A percentile compares a stretch with the other conserved stretches of the same genome.
Evolutionary conservation across 2,888 invertebrate genomes (phyloP).

Genomic region (Drosophila trichaetosa): DNA sequence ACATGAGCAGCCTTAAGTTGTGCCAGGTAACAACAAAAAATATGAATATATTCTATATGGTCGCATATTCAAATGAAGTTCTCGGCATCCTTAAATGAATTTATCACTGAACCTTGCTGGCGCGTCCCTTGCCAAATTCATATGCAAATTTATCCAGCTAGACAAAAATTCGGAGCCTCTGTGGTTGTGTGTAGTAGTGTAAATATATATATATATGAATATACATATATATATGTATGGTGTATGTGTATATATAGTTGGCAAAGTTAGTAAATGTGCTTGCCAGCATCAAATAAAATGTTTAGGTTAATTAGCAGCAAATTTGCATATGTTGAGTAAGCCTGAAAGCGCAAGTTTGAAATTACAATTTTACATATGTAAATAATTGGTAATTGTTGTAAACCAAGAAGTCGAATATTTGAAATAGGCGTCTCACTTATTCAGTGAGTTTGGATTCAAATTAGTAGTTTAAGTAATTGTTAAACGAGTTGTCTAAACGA

Average conservation of each 20-base stretch:
- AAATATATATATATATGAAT: background rate
- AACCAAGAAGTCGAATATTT: background rate
- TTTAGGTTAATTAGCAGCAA: slow-evolving; percentile 67
- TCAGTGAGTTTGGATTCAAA: background rate
- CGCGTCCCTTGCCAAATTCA: slow-evolving; percentile 43
- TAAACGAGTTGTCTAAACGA: background rate
- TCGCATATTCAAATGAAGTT: slow-evolving; percentile 62
- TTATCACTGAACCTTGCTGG: slow-evolving; percentile 61
- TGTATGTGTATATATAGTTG: background rate
- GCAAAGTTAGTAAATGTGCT: slow-evolving; percentile 26
- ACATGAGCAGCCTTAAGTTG: slow-evolving; percentile 11
- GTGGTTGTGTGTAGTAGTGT: background rate
- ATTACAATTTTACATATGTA: slow-evolving; percentile 37
- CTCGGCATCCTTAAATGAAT: slow-evolving; percentile 68
- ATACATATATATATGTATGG: background rate
- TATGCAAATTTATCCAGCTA: slow-evolving; percentile 57
- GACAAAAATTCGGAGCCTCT: slow-evolving; percentile 21
- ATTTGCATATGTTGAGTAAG: slow-evolving; percentile 50
- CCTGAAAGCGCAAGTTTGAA: slow-evolving; percentile 14
- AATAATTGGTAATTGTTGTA: slow-evolving; percentile 20
- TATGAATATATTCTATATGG: background rate
- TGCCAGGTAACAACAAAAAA: background rate
- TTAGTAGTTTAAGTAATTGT: background rate
- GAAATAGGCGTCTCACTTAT: background rate
- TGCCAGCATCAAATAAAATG: slow-evolving; percentile 48